Percentiles rank a stretch among this genome's conserved stretches.
These are phyloP conservation scores for Cheilosia impressa DNA, from an alignment of 2,888 invertebrate species.

Conservation along the genomic window DNA sequence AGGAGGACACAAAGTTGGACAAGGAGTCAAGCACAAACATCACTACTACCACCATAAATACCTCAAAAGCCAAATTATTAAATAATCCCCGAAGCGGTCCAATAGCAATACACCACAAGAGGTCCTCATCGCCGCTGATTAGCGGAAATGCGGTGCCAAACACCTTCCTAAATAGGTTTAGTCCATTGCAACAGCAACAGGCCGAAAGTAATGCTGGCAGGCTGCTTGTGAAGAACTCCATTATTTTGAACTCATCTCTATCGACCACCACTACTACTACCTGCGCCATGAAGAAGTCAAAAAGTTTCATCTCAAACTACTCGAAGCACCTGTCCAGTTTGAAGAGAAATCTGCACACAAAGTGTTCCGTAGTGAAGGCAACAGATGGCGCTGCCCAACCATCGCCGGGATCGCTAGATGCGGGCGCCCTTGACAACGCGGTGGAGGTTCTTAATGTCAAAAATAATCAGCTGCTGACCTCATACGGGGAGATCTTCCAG, in stretches of 20 bases:
- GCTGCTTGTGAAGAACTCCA: slow-evolving; percentile 63
- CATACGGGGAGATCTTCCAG: slow-evolving; percentile 81
- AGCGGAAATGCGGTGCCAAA: slow-evolving; percentile 28
- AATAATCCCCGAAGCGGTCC: slow-evolving; percentile 74
- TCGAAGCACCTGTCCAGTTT: slow-evolving; percentile 79
- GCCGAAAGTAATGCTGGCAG: slow-evolving; percentile 52
- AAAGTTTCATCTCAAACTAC: slow-evolving; percentile 81
- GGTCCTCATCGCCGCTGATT: slow-evolving; percentile 76
- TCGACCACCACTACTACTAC: background rate
- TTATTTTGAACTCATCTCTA: slow-evolving; percentile 50
- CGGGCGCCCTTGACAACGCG: slow-evolving; percentile 33
- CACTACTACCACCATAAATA: slow-evolving; percentile 76
- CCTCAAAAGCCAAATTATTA: slow-evolving; percentile 78
- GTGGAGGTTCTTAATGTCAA: slow-evolving; percentile 80
- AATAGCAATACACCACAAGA: slow-evolving; percentile 78
- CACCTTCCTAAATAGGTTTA: slow-evolving; percentile 52
- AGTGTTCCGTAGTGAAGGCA: slow-evolving; percentile 38
- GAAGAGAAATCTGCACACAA: slow-evolving; percentile 78
- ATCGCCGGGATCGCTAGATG: slow-evolving; percentile 39
- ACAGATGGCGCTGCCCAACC: slow-evolving; percentile 23
- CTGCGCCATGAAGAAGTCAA: slow-evolving; percentile 80
- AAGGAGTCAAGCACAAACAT: slow-evolving; percentile 16
- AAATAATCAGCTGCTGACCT: slow-evolving; percentile 80
- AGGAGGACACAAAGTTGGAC: slow-evolving; percentile 29
- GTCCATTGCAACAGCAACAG: slow-evolving; percentile 64